Base-by-base conservation (phyloP, 2,888 invertebrate genomes). In the Rhyacophila evoluta region DNA sequence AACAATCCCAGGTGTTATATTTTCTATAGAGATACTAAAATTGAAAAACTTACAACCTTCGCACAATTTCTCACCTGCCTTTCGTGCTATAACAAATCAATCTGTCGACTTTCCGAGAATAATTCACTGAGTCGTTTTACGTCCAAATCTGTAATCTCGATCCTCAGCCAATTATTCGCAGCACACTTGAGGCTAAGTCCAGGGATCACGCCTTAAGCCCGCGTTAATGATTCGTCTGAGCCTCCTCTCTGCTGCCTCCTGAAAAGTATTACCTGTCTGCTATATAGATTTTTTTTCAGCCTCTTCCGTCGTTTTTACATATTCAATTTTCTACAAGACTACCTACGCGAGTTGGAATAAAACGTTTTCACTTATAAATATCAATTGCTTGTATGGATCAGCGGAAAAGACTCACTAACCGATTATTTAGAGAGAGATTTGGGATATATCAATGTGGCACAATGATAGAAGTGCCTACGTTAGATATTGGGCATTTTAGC, bases 51-150 rank as follows among this genome's bases (percentile, higher is more conserved):
- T 33, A 33, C 29, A 33, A 4, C 29, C 29, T 33, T 6, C 2
- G 6, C 29, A 55, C 19, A 55, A 55, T 25, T 55, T 55, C 55
- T 55, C 55, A 55, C 55, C 55, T 55, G 55, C 55, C 19, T 25
- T 55, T 55, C 25, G 8, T 10, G 55, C 12, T 15, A 8, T 55
- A 19, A 15, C 55, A 19, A 55, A 55, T 55, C 55, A 55, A 55
- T 55, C 55, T 19, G 55, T 55, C 55, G 55, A 55, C 55, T 55
- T 55, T 55, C 10, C 19, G 29, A 55, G 39, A 55, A 55, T 55
- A 55, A 55, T 55, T 55, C 55, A 55, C 19, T 19, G 55, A 89
- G 88, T 87, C 86, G 89, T 87, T 89, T 88, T 87, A 28, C 87
- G 86, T 78, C 78, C 74, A 39, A 69, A 41, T 29, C 78, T 77